Evolutionary conservation across 2,888 invertebrate genomes (phyloP).

Genomic region (Scaptomyza caliginosa): DNA sequence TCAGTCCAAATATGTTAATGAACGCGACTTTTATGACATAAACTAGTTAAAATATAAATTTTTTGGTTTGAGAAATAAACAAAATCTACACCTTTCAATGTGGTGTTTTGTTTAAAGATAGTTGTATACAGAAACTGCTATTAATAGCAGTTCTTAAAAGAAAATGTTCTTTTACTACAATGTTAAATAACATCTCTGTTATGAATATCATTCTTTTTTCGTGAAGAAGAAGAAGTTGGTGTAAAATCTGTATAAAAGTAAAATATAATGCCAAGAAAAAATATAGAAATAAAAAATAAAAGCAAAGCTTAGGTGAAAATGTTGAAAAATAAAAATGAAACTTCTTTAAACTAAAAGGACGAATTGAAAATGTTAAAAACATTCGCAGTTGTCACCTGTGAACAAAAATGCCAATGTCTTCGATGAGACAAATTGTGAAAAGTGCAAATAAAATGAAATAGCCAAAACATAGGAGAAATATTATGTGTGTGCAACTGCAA

Average conservation of each 20-base stretch:
- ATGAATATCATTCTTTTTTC: slow-evolving; percentile 53
- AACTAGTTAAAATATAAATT: no score
- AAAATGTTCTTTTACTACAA: slow-evolving; percentile 13
- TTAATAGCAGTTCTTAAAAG: slow-evolving; percentile 7
- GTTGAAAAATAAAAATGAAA: not conserved
- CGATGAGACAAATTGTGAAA: slow-evolving; percentile 45
- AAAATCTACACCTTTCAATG: no score
- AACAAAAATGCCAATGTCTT: slow-evolving; percentile 35
- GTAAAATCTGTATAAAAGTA: slow-evolving; percentile 36
- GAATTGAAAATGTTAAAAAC: not conserved
- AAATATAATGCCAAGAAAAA: slow-evolving; percentile 18
- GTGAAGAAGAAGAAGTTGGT: slow-evolving; percentile 44
- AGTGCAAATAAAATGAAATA: slow-evolving; percentile 39
- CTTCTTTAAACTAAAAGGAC: not conserved
- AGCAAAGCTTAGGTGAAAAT: slow-evolving; percentile 14
- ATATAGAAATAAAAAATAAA: slow-evolving; percentile 6
- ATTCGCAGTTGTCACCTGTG: slow-evolving; percentile 26
- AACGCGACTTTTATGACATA: no score
- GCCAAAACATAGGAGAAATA: slow-evolving; percentile 20
- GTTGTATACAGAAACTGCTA: not conserved
- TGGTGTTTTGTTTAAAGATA: not conserved
- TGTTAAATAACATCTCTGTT: slow-evolving; percentile 46
- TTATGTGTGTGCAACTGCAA: slow-evolving; percentile 26
- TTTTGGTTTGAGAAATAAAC: no score
- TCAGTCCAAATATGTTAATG: no score